Evolutionary conservation across 2,888 invertebrate genomes (phyloP).

Genomic region (Phalera bucephala): DNA sequence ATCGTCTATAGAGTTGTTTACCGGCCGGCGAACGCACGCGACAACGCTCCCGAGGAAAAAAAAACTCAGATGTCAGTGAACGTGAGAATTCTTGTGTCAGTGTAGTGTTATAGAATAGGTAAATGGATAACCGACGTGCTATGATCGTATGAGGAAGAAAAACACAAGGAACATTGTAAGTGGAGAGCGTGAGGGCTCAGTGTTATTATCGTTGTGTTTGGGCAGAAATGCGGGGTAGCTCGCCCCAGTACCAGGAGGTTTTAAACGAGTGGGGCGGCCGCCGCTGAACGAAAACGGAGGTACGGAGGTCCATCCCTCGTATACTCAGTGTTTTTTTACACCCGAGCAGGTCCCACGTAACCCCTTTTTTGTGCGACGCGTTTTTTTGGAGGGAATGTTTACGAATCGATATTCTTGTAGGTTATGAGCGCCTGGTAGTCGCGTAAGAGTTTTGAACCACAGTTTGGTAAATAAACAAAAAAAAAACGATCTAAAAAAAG

Average conservation of each 20-base stretch:
- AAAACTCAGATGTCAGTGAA: slow-evolving; percentile 74
- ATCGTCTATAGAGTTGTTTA: slow-evolving; percentile 77
- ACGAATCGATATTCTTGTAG: slow-evolving; percentile 64
- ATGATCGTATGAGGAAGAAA: slow-evolving; percentile 84
- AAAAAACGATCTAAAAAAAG: slow-evolving; percentile 20
- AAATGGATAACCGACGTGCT: slow-evolving; percentile 79
- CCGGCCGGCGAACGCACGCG: slow-evolving; percentile 87
- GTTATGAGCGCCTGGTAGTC: slow-evolving; percentile 62
- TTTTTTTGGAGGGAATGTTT: slow-evolving; percentile 77
- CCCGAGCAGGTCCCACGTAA: slow-evolving; percentile 69
- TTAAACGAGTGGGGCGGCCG: slow-evolving; percentile 69
- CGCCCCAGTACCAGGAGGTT: slow-evolving; percentile 65
- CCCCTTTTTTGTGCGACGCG: slow-evolving; percentile 70
- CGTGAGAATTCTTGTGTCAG: slow-evolving; percentile 72
- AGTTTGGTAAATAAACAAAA: slow-evolving; percentile 37
- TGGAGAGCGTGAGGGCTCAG: slow-evolving; percentile 60
- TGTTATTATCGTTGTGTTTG: slow-evolving; percentile 69
- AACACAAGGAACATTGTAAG: slow-evolving; percentile 80
- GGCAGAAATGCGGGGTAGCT: slow-evolving; percentile 70
- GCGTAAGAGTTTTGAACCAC: slow-evolving; percentile 32
- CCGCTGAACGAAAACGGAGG: slow-evolving; percentile 72
- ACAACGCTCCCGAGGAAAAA: slow-evolving; percentile 69
- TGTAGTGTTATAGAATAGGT: slow-evolving; percentile 79
- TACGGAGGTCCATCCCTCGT: slow-evolving; percentile 79
- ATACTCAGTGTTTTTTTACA: slow-evolving; percentile 66